Conservation (phyloP, 2,113 vertebrate genomes). For the Terrapene triunguis region DNA sequence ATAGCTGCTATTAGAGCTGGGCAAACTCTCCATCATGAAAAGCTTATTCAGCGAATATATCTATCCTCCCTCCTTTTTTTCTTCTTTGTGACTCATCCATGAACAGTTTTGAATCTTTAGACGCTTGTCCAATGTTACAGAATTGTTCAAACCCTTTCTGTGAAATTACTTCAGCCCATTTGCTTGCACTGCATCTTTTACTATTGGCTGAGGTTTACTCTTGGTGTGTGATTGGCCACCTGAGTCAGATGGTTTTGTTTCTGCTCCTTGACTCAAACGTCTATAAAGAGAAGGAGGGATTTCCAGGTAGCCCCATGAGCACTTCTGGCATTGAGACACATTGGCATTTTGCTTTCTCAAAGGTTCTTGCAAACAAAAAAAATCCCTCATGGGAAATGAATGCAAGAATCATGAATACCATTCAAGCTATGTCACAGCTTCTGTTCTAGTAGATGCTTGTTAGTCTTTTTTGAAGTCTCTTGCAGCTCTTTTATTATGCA, state of each 20-base stretch:
- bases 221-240: fast-evolving
- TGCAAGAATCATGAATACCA: background rate
- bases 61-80: background rate
- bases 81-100: fast-evolving
- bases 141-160: fast-evolving
- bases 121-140: fast-evolving
- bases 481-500: background rate
- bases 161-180: fast-evolving
- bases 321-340: background rate
- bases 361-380: background rate
- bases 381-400: background rate
- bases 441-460: background rate
- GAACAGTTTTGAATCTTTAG: background rate
- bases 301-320: background rate
- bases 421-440: background rate
- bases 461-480: background rate
- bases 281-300: background rate
- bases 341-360: background rate
- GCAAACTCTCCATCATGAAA: background rate
- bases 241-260: background rate
- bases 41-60: background rate
- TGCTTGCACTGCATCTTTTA: background rate
- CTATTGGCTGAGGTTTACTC: background rate
- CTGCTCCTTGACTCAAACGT: fast-evolving
- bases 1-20: background rate